Percentiles rank a stretch among this genome's conserved stretches.
Evolutionary conservation across 2,888 invertebrate species (phyloP).

Genomic region (Eilema caniola): DNA sequence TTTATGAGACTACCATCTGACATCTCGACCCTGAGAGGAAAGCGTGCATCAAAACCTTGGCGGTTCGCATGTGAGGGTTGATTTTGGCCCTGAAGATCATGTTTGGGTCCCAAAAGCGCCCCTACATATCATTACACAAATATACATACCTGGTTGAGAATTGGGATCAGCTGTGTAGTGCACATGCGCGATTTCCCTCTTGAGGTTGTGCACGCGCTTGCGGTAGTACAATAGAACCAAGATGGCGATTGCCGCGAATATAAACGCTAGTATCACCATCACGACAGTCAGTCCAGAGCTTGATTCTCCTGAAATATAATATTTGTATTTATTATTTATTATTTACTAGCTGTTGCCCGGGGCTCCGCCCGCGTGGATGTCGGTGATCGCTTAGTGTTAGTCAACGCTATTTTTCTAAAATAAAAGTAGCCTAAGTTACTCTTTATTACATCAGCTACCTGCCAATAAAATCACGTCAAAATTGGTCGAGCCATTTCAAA

Average conservation of each 20-base stretch:
- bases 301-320: constrained; percentile 52
- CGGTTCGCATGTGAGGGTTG: too few species aligned
- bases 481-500: too few species aligned
- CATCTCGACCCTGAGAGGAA: too few species aligned
- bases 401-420: too few species aligned
- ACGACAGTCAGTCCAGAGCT: constrained; percentile 89
- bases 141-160: constrained; percentile 74
- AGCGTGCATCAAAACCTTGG: too few species aligned
- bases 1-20: too few species aligned
- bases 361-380: too few species aligned
- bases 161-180: constrained; percentile 94
- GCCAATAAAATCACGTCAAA: too few species aligned
- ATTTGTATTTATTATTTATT: neutral
- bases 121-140: neutral
- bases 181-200: constrained; percentile 95
- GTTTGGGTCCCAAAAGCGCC: neutral
- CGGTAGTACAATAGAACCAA: constrained; percentile 92
- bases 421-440: too few species aligned
- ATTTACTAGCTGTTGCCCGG: too few species aligned
- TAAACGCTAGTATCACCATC: constrained; percentile 88
- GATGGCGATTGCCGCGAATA: constrained; percentile 87
- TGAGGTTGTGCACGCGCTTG: constrained; percentile 92
- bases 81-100: neutral
- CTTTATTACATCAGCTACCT: too few species aligned
- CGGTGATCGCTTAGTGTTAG: too few species aligned